phyloP scores from a whole-genome alignment of 2,888 invertebrate genomes.

The Eledona agricola region DNA sequence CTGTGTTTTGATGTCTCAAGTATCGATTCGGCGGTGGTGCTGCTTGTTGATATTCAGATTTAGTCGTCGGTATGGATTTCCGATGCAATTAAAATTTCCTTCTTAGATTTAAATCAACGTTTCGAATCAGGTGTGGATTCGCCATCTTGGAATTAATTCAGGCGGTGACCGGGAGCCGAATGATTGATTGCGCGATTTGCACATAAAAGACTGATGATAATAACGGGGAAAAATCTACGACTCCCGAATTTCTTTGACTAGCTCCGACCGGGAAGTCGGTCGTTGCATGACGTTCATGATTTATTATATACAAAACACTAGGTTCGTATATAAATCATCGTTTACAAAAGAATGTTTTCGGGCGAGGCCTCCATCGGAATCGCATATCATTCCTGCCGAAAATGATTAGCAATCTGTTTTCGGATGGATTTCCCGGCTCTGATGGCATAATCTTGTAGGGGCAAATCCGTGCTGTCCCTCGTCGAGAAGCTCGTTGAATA shows the following conservation, averaged over 20 bases:
- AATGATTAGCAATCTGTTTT: no score
- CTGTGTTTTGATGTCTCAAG: slow-evolving; percentile 17
- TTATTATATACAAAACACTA: slow-evolving; percentile 43
- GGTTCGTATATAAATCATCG: slow-evolving; percentile 45
- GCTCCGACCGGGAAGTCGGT: slow-evolving; percentile 9
- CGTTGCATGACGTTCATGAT: slow-evolving; percentile 44
- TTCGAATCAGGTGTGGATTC: no score
- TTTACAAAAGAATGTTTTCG: slow-evolving; percentile 43
- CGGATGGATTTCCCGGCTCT: no score
- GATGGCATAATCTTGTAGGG: slow-evolving; percentile 49
- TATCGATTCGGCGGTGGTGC: slow-evolving; percentile 18
- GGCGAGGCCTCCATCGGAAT: slow-evolving; percentile 31
- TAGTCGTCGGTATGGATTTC: slow-evolving; percentile 36
- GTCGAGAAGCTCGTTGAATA: slow-evolving; percentile 46
- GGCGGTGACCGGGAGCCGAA: no score
- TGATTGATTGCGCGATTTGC: slow-evolving; percentile 44
- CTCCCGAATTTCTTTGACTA: slow-evolving; percentile 32
- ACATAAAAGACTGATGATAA: slow-evolving; percentile 42
- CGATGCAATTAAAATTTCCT: slow-evolving; percentile 38
- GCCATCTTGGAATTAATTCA: slow-evolving; percentile 13
- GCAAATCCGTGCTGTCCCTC: slow-evolving; percentile 43
- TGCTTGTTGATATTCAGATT: slow-evolving; percentile 31
- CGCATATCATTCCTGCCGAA: slow-evolving; percentile 30
- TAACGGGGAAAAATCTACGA: slow-evolving; percentile 41
- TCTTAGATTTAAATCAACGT: no score